Conservation (phyloP, 2,888 invertebrate genomes). For the Ophraella communa region DNA sequence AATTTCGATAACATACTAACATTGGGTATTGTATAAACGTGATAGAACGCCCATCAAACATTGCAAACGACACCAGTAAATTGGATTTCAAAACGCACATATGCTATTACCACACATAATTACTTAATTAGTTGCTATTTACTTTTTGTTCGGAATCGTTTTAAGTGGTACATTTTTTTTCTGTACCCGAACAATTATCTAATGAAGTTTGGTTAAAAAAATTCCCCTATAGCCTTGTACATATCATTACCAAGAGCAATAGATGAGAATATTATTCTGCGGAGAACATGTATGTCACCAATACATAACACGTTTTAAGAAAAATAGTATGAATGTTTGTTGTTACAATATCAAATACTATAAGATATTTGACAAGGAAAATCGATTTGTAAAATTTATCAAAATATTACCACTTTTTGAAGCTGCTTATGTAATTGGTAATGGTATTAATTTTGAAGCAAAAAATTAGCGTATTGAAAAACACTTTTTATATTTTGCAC, state of each 20-base stretch:
- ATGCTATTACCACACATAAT: background rate
- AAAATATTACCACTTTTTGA: too few species aligned
- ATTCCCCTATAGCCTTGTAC: background rate
- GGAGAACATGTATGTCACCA: background rate
- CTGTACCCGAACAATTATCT: background rate
- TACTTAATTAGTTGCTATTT: slow-evolving; percentile 1
- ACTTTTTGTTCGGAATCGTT: background rate
- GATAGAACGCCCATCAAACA: slow-evolving; percentile 3
- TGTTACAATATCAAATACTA: too few species aligned
- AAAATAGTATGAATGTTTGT: too few species aligned
- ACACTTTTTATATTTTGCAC: too few species aligned
- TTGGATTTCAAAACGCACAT: background rate
- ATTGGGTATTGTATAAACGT: background rate
- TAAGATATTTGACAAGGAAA: too few species aligned
- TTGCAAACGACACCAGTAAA: slow-evolving; percentile 1
- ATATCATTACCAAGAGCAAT: background rate
- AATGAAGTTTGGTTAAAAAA: background rate
- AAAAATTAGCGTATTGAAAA: too few species aligned
- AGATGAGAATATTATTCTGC: background rate
- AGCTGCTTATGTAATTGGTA: too few species aligned
- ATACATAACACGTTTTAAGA: too few species aligned
- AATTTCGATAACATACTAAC: background rate
- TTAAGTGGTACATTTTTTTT: background rate
- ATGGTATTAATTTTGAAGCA: too few species aligned
- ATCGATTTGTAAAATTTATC: too few species aligned